Percentiles rank a stretch among this genome's conserved stretches.
Conservation (phyloP, 2,888 invertebrate species). For the Odontocolon sp. region DNA sequence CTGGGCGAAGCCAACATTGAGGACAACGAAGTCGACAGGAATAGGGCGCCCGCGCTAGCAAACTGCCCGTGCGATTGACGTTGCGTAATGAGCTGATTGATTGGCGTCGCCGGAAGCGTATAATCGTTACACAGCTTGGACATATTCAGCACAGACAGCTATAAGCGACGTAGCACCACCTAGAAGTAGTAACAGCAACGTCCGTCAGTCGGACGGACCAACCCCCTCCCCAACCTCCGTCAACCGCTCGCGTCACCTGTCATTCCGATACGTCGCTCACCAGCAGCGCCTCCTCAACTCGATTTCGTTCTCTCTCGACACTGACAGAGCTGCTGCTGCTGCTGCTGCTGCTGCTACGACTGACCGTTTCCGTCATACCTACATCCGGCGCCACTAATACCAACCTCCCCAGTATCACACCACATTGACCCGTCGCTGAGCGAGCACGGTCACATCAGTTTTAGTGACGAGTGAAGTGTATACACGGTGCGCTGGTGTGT, state of each 20-base stretch:
- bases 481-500: too few relatives aligned
- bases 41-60: neutral
- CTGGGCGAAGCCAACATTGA: neutral
- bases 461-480: neutral
- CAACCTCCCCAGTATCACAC: neutral
- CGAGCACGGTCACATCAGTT: neutral
- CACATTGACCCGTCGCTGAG: neutral
- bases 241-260: constrained; percentile 59
- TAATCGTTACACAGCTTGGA: constrained; percentile 73
- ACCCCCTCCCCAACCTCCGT: constrained; percentile 5
- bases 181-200: constrained; percentile 26
- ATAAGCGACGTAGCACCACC: neutral
- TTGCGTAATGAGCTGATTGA: constrained; percentile 77
- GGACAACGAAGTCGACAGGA: constrained; percentile 30
- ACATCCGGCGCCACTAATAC: neutral
- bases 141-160: constrained; percentile 50
- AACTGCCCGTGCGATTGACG: constrained; percentile 67
- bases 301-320: constrained; percentile 21
- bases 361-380: constrained; percentile 11
- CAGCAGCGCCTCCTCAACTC: constrained; percentile 20
- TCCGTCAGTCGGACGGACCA: constrained; percentile 31
- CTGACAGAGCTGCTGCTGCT: constrained; percentile 5
- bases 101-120: constrained; percentile 72
- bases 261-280: constrained; percentile 46
- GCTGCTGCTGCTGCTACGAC: neutral